These are phyloP conservation scores for Drosophila nigromelanica DNA, from an alignment of 1,140 invertebrate species.

Conservation along the genomic window DNA sequence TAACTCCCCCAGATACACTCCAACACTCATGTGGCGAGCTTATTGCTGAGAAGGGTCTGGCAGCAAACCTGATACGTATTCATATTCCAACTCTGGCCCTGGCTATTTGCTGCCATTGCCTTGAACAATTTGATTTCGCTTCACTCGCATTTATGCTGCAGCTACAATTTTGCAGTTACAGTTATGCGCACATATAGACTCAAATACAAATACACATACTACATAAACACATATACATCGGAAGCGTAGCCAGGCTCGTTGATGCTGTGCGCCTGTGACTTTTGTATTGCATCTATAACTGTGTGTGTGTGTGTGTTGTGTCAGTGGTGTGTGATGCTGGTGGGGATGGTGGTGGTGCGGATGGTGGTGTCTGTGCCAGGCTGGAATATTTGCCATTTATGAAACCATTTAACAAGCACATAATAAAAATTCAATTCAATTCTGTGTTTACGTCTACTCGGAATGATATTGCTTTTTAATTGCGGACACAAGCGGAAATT, in stretches of 20 bases:
- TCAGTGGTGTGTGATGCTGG: constrained; percentile 4
- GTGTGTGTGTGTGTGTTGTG: constrained; percentile 14
- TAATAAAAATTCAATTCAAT: constrained; percentile 80
- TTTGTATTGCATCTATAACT: constrained; percentile 27
- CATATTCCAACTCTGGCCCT: not conserved
- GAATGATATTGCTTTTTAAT: constrained; percentile 81
- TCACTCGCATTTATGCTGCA: constrained; percentile 19
- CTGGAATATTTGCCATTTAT: constrained; percentile 69
- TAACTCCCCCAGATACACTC: constrained; percentile 5
- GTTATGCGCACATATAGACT: constrained; percentile 1
- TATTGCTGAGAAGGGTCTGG: not conserved
- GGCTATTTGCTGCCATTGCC: constrained; percentile 2
- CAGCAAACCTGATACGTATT: constrained; percentile 3
- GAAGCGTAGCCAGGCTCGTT: not conserved
- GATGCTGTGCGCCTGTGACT: constrained; percentile 64
- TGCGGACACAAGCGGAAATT: constrained; percentile 81
- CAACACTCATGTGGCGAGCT: not conserved
- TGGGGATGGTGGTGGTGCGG: not conserved
- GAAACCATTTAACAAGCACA: constrained; percentile 81
- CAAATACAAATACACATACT: constrained; percentile 3
- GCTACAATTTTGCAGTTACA: constrained; percentile 22
- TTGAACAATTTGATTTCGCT: constrained; percentile 33
- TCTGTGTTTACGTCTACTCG: constrained; percentile 71
- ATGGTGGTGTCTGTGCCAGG: constrained; percentile 5
- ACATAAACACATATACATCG: not conserved